These are phyloP conservation scores for Cheilosia pagana DNA, from an alignment of 2,888 invertebrate species.

Conservation along the genomic window DNA sequence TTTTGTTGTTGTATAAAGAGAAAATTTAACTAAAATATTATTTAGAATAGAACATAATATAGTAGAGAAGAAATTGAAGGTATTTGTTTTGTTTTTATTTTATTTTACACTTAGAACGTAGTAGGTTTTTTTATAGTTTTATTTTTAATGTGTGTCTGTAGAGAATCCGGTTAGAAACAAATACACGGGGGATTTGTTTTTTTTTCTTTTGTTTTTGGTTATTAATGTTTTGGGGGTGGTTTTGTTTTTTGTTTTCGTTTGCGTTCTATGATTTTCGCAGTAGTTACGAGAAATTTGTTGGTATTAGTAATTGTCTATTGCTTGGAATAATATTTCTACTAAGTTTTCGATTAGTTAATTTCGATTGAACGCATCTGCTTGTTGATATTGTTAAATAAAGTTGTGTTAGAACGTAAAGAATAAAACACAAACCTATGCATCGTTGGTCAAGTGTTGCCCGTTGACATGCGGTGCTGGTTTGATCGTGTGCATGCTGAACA, in stretches of 20 bases:
- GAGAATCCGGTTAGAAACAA: slow-evolving; percentile 47
- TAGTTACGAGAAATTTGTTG: slow-evolving; percentile 68
- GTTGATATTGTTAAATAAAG: slow-evolving; percentile 77
- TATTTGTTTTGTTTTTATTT: slow-evolving; percentile 26
- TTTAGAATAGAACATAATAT: slow-evolving; percentile 34
- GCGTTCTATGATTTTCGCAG: slow-evolving; percentile 42
- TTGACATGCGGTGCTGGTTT: slow-evolving; percentile 81
- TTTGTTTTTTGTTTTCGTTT: slow-evolving; percentile 31
- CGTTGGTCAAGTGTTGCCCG: slow-evolving; percentile 82
- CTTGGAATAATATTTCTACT: slow-evolving; percentile 66
- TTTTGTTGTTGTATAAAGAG: slow-evolving; percentile 35
- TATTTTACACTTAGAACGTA: slow-evolving; percentile 62
- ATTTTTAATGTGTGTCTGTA: slow-evolving; percentile 19
- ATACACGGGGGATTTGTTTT: slow-evolving; percentile 30
- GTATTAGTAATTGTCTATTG: slow-evolving; percentile 72
- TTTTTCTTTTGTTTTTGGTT: slow-evolving; percentile 36
- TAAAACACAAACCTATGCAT: slow-evolving; percentile 84
- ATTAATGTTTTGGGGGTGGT: background rate
- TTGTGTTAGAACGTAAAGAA: slow-evolving; percentile 77
- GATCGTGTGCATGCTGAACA: slow-evolving; percentile 80
- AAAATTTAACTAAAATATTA: slow-evolving; percentile 66
- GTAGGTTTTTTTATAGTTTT: slow-evolving; percentile 28
- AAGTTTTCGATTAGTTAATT: slow-evolving; percentile 68
- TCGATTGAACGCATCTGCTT: slow-evolving; percentile 71
- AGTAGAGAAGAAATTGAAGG: slow-evolving; percentile 24